Evolutionary conservation across 1,140 invertebrate species (phyloP).

Genomic region (Anadara kagoshimensis): DNA sequence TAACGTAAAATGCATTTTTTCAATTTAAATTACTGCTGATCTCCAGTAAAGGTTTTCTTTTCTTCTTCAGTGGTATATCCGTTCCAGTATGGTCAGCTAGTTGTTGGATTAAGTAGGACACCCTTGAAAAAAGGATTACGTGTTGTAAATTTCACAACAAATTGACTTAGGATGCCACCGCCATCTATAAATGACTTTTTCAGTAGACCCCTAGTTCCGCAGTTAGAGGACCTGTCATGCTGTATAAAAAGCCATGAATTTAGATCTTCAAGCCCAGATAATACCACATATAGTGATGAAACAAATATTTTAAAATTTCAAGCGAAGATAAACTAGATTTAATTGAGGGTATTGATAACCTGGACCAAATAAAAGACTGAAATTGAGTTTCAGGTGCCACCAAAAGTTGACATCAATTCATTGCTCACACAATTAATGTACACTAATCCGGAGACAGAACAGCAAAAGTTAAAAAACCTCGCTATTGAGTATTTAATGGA

Average conservation of each 20-base stretch:
- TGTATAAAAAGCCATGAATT: background rate
- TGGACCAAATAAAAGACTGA: no score
- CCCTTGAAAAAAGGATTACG: conserved; percentile 20
- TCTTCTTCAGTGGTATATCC: background rate
- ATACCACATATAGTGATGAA: no score
- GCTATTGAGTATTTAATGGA: no score
- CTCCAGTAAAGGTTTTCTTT: conserved; percentile 5
- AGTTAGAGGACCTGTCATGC: background rate
- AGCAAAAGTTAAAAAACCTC: no score
- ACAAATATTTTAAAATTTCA: no score
- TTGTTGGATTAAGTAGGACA: conserved; percentile 19
- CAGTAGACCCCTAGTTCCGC: background rate
- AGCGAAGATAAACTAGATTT: no score
- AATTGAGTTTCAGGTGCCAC: no score
- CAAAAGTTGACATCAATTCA: no score
- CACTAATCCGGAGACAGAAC: no score
- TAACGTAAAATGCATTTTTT: background rate
- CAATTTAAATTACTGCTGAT: background rate
- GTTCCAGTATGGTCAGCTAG: conserved; percentile 27
- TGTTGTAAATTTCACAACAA: conserved; percentile 18
- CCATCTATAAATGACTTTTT: background rate
- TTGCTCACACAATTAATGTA: no score
- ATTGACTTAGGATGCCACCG: background rate
- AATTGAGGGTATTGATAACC: no score
- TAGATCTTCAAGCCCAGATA: no score